These are phyloP conservation scores for Rhabditoides inermis DNA, from an alignment of 2,888 invertebrate genomes.

Conservation along the genomic window DNA sequence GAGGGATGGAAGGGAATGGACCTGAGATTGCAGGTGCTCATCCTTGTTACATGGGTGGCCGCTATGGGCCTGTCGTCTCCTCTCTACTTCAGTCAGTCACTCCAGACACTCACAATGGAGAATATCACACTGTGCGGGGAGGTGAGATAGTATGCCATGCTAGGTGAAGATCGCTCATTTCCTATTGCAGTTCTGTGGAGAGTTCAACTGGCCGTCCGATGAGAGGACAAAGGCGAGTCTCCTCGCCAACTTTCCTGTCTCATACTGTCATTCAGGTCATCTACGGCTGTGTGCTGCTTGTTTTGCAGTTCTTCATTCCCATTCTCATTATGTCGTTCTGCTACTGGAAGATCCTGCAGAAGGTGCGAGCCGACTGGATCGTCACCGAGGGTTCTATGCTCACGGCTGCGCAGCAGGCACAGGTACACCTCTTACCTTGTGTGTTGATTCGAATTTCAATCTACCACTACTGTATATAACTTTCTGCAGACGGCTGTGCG, in stretches of 20 bases:
- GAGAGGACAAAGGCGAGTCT: too few relatives aligned
- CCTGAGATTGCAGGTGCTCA: conserved; percentile 22
- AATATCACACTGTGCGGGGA: conserved; percentile 43
- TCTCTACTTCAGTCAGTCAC: conserved; percentile 38
- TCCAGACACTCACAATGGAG: conserved; percentile 36
- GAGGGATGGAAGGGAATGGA: neutral
- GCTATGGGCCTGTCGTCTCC: conserved; percentile 43
- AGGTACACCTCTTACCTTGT: conserved; percentile 8
- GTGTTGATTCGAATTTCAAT: conserved; percentile 11
- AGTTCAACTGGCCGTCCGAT: conserved; percentile 39
- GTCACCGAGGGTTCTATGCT: conserved; percentile 48
- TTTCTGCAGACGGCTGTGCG: conserved; percentile 33
- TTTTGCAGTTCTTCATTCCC: conserved; percentile 46
- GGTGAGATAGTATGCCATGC: too few relatives aligned
- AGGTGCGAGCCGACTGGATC: conserved; percentile 49
- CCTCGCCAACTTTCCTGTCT: too few relatives aligned
- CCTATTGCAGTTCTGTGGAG: conserved; percentile 44
- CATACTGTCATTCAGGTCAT: conserved; percentile 20
- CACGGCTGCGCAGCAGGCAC: conserved; percentile 48
- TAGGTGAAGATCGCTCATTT: neutral
- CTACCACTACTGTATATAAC: too few relatives aligned
- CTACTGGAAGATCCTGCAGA: conserved; percentile 51
- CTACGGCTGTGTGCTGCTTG: conserved; percentile 33
- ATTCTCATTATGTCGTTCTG: conserved; percentile 47
- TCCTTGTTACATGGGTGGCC: conserved; percentile 37